Conservation (phyloP, 2,113 vertebrate genomes). For the Calidris pygmaea region DNA sequence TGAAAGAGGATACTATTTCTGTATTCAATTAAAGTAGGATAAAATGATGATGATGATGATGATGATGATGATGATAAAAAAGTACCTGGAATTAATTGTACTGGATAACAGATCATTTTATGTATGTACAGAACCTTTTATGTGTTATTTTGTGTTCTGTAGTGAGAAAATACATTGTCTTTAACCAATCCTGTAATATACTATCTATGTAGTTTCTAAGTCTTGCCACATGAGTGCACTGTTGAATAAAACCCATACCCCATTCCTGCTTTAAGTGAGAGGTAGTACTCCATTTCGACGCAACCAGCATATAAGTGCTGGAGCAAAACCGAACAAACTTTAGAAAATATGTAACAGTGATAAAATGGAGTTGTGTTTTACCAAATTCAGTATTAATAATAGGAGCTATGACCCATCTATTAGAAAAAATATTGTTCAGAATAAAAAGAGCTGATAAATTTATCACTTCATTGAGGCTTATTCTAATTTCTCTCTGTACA, state of each 20-base stretch:
- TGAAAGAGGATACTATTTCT: not conserved
- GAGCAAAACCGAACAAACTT: not conserved
- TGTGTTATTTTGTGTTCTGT: not conserved
- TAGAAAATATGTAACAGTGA: not conserved
- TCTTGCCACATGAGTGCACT: constrained; percentile 16
- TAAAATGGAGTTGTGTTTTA: not conserved
- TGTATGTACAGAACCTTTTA: not conserved
- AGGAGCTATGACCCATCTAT: not conserved
- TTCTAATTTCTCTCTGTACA: not conserved
- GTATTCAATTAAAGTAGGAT: not conserved
- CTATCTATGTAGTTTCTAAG: not conserved
- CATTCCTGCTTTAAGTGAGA: not conserved
- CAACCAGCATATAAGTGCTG: not conserved
- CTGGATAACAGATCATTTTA: not conserved
- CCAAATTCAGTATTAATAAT: not conserved
- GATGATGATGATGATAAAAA: not conserved
- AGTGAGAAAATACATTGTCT: not conserved
- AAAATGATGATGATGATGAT: not conserved
- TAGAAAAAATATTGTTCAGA: not conserved
- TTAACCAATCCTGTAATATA: not conserved
- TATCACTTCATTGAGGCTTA: not conserved
- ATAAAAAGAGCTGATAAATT: not conserved
- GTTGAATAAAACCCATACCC: not conserved
- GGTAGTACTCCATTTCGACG: rapidly evolving
- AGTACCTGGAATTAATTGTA: not conserved